Evolutionary conservation across 2,113 vertebrate genomes (phyloP).

Genomic region (Vanacampus margaritifer): DNA sequence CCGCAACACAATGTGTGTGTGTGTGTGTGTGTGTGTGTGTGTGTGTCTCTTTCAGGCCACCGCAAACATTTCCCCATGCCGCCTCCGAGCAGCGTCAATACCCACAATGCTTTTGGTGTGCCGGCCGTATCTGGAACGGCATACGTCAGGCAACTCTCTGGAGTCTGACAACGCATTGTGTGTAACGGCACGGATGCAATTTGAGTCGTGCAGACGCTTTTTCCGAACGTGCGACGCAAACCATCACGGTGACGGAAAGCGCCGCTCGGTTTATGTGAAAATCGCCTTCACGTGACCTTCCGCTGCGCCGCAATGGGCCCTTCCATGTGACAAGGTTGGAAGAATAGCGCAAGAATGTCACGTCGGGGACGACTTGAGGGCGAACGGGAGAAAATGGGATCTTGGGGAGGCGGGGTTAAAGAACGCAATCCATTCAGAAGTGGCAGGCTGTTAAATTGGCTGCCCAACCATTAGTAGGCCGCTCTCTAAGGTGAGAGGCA

Average conservation of each 20-base stretch:
- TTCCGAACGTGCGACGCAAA: slow-evolving; percentile 41
- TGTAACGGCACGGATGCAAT: no score
- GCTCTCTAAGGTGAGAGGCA: slow-evolving; percentile 21
- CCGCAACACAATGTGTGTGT: slow-evolving; percentile 16
- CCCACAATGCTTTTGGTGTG: slow-evolving; percentile 17
- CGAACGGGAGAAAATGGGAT: slow-evolving; percentile 2
- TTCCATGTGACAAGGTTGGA: slow-evolving; percentile 20
- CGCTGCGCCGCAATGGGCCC: slow-evolving; percentile 15
- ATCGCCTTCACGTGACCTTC: slow-evolving; percentile 29
- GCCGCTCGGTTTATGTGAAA: slow-evolving; percentile 13
- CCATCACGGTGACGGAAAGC: slow-evolving; percentile 37
- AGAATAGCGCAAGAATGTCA: background rate
- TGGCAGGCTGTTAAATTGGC: slow-evolving; percentile 35
- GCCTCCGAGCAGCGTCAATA: slow-evolving; percentile 26
- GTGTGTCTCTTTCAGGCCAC: slow-evolving; percentile 17
- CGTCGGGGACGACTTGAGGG: slow-evolving; percentile 3
- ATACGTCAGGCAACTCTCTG: slow-evolving; percentile 10
- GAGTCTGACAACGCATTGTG: background rate
- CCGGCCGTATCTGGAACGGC: slow-evolving; percentile 11
- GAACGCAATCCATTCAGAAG: slow-evolving; percentile 13
- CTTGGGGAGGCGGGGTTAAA: background rate
- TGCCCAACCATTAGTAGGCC: slow-evolving; percentile 9
- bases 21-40: background rate
- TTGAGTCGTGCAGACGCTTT: background rate
- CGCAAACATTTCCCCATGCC: slow-evolving; percentile 23